Base-by-base conservation (phyloP, 1,140 invertebrate genomes). In the Pseudomyrmex pallidus region DNA sequence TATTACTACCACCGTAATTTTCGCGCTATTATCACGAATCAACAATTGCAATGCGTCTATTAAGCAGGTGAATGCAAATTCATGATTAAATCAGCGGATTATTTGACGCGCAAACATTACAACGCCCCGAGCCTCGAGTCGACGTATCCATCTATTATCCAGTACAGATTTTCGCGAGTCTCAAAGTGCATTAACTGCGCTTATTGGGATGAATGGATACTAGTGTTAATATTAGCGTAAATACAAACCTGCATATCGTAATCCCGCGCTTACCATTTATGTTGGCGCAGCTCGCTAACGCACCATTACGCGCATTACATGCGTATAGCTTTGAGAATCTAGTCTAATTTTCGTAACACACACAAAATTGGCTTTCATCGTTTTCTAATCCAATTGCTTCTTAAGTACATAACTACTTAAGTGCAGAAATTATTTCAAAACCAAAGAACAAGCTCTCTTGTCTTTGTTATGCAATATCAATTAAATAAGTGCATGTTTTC, bases 251-350 rank as follows among this genome's bases (percentile, higher is more conserved):
- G 54, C 44, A 72, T 72, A 59, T 80, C 56, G 54, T 80, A 80
- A 80, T 80, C 76, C 66, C 12, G n/a, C n/a, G 66, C 66, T 80
- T 80, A 80, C 46, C 76, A 80, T 80, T 80, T 80, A 80, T 72
- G 56, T 72, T 64, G 54, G 48, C 48, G 61, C 50, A 78, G 64
- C 76, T 57, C 2, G 46, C 15, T 72, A 80, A 80, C 54, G 54
- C n/a, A 50, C 46, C 54, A 61, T 80, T 72, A 61, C 44, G n/a
- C 25, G 20, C 44, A 50, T 59, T 80, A 72, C 64, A 78, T 13
- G 12, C 76, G 10, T 59, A 50, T 59, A 50, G 20, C 44, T 80
- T 59, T 59, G 12, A 61, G 44, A n/a, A 13, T 54, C 4, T 17
- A 35, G 8, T 48, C 35, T 35, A 8, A 80, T 35, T 59, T n/a